A percentile compares a stretch with the other conserved stretches of the same genome.
Conservation (phyloP, 2,113 vertebrate genomes). For the Mesitornis unicolor region DNA sequence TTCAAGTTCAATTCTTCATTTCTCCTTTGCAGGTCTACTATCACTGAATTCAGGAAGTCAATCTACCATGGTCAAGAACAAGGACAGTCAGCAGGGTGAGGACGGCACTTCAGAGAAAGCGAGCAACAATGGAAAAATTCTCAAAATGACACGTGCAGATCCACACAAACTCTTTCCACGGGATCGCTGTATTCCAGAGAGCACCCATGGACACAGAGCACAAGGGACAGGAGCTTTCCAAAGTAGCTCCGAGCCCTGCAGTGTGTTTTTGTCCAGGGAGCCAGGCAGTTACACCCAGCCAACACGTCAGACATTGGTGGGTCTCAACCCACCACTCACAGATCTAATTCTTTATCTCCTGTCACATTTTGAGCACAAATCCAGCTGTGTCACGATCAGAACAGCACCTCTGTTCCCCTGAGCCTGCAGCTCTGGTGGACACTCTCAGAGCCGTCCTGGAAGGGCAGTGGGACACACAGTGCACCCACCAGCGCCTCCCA, state of each 20-base stretch:
- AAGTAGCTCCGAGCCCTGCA: neutral
- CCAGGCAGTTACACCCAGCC: neutral
- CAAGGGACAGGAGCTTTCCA: neutral
- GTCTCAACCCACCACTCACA: neutral
- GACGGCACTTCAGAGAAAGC: neutral
- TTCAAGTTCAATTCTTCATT: constrained; percentile 88
- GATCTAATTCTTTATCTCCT: neutral
- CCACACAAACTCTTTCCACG: neutral
- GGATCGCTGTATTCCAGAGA: accelerated
- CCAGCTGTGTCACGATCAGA: neutral
- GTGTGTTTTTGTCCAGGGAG: neutral
- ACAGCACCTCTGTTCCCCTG: neutral
- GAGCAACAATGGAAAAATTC: neutral
- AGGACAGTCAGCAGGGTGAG: neutral
- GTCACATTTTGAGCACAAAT: neutral
- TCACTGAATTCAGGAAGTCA: constrained; percentile 96
- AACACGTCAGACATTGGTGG: accelerated
- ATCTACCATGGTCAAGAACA: constrained; percentile 73
- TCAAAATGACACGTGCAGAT: neutral
- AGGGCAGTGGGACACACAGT: neutral
- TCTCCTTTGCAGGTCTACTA: constrained; percentile 92
- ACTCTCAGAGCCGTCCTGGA: neutral
- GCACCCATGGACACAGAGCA: neutral
- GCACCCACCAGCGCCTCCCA: accelerated
- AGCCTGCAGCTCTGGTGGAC: neutral